A percentile compares a stretch with the other conserved stretches of the same genome.
These are phyloP conservation scores for Philonicus albiceps DNA, from an alignment of 2,888 invertebrate genomes.

Conservation along the genomic window DNA sequence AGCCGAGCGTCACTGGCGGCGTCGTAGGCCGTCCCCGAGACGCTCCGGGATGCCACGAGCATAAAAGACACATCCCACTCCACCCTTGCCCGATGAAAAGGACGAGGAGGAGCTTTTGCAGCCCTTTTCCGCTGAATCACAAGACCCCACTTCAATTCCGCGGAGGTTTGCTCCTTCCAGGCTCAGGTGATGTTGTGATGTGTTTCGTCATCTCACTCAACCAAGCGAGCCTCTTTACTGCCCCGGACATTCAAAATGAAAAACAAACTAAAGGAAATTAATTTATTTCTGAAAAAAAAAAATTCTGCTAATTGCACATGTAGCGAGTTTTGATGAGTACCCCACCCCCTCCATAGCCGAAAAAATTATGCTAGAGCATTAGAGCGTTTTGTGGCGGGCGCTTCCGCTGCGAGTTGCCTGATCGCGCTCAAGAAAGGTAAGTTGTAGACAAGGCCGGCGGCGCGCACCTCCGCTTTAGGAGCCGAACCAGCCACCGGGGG, in stretches of 20 bases:
- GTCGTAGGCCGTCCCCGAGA: conserved; percentile 16
- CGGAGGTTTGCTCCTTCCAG: neutral
- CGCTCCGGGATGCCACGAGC: neutral
- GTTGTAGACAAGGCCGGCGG: conserved; percentile 9
- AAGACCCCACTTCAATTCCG: neutral
- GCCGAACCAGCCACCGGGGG: neutral
- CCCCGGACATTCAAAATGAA: neutral
- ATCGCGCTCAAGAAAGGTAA: neutral
- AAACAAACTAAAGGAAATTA: neutral
- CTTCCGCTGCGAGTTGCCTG: neutral
- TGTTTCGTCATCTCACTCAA: neutral
- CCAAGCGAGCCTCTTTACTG: neutral
- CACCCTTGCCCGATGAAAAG: neutral
- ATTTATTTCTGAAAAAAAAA: neutral
- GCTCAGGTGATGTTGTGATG: neutral
- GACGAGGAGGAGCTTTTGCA: neutral
- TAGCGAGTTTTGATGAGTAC: conserved; percentile 20
- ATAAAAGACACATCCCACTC: neutral
- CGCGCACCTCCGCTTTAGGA: neutral
- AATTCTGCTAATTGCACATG: conserved; percentile 34
- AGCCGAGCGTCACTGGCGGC: conserved; percentile 16
- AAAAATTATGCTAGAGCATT: conserved; percentile 24
- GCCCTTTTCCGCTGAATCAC: neutral
- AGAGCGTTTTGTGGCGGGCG: neutral
- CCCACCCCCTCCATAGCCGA: conserved; percentile 19